Conservation (phyloP, 2,888 invertebrate species). For the Scotopteryx bipunctaria region DNA sequence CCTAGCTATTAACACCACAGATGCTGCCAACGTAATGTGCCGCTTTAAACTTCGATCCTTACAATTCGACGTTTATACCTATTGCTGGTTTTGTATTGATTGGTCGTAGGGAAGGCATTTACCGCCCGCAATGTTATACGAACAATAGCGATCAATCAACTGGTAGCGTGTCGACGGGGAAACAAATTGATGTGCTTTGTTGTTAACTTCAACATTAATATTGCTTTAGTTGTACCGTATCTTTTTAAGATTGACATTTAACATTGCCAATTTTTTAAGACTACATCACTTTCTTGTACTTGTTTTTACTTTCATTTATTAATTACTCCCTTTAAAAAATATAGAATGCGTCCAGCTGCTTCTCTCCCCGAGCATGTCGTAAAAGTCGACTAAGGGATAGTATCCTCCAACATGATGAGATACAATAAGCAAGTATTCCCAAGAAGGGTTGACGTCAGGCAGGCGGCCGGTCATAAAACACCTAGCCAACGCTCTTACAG, state of each 20-base stretch:
- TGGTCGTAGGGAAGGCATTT: slow-evolving; percentile 1
- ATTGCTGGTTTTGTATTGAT: slow-evolving; percentile 13
- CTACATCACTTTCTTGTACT: too few relatives aligned
- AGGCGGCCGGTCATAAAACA: too few relatives aligned
- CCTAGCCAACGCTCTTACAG: too few relatives aligned
- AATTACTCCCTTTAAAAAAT: too few relatives aligned
- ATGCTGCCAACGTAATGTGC: slow-evolving; percentile 31
- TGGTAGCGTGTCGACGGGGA: slow-evolving; percentile 29
- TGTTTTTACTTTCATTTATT: too few relatives aligned
- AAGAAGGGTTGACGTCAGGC: too few relatives aligned
- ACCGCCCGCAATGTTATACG: slow-evolving; percentile 39
- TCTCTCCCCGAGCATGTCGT: too few relatives aligned
- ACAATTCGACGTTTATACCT: slow-evolving; percentile 8
- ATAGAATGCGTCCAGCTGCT: too few relatives aligned
- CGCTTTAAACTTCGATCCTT: slow-evolving; percentile 23
- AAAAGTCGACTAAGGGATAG: too few relatives aligned
- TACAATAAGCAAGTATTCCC: too few relatives aligned
- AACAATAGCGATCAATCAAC: slow-evolving; percentile 44
- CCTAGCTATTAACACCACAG: slow-evolving; percentile 22
- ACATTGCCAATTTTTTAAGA: not conserved
- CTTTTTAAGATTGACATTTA: not conserved
- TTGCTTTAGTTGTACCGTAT: slow-evolving; percentile 2
- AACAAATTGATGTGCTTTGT: slow-evolving; percentile 43
- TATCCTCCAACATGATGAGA: too few relatives aligned
- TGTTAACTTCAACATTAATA: slow-evolving; percentile 35